Conservation (phyloP, 2,113 vertebrate genomes). For the Helogale parvula region DNA sequence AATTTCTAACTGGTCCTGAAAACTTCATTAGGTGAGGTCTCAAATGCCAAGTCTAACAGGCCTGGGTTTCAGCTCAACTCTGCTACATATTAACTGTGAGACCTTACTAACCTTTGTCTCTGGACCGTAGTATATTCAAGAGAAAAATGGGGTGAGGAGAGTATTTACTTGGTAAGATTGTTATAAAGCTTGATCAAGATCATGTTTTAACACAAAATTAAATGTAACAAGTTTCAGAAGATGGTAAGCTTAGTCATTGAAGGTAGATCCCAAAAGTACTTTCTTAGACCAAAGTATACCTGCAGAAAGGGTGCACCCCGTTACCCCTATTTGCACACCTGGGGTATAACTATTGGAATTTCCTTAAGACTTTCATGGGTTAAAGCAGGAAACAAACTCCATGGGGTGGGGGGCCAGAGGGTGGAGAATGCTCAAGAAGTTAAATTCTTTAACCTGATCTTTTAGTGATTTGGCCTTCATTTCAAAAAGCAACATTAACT, state of each 20-base stretch:
- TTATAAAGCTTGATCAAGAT: neutral
- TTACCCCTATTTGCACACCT: neutral
- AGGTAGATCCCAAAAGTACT: neutral
- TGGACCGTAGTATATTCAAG: neutral
- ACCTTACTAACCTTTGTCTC: neutral
- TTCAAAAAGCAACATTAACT: neutral
- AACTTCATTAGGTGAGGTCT: neutral
- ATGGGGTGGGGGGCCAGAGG: neutral
- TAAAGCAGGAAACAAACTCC: neutral
- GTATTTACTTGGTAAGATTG: neutral
- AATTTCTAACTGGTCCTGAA: neutral
- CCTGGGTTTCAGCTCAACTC: neutral
- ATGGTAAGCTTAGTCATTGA: neutral
- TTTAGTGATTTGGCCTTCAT: neutral
- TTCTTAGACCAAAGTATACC: neutral
- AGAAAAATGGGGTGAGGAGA: neutral
- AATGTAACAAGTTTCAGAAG: neutral
- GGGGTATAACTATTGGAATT: neutral
- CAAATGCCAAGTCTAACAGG: neutral
- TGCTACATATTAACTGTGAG: neutral
- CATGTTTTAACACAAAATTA: constrained; percentile 19
- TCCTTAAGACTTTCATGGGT: neutral
- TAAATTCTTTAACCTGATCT: neutral
- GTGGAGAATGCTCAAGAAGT: neutral
- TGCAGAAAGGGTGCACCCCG: neutral